phyloP scores from a whole-genome alignment of 2,113 vertebrate genomes.

The Pelmatolapia mariae region DNA sequence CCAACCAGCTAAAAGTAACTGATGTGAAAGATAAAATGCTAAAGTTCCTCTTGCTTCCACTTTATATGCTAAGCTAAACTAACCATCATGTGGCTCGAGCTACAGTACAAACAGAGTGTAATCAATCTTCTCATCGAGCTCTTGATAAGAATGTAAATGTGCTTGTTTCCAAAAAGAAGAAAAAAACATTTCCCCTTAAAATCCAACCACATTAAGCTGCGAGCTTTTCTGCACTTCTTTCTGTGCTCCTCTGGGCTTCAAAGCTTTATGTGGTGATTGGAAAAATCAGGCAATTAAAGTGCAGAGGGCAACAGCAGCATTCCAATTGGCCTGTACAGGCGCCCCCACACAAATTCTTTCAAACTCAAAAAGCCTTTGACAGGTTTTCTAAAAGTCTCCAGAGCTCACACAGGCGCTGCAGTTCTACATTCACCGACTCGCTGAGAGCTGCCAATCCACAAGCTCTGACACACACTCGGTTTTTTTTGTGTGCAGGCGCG shows the following conservation, averaged over 20 bases:
- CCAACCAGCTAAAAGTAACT: not conserved
- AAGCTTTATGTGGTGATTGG: not conserved
- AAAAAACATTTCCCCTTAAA: not conserved
- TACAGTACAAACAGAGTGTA: not conserved
- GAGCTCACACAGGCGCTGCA: not conserved
- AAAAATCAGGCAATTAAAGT: constrained; percentile 10
- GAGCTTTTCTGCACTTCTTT: not conserved
- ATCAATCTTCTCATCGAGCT: not conserved
- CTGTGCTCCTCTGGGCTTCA: not conserved
- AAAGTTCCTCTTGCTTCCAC: not conserved
- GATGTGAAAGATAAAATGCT: not conserved
- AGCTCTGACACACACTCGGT: not conserved
- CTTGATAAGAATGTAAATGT: not conserved
- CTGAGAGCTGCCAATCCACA: not conserved
- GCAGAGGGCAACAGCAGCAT: not conserved
- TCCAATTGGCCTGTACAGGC: not conserved
- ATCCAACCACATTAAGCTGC: not conserved
- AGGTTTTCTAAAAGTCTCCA: not conserved
- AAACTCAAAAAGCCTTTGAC: not conserved
- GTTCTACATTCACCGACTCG: not conserved
- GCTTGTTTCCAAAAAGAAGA: not conserved
- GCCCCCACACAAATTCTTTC: not conserved
- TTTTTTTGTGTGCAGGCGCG: constrained; percentile 16
- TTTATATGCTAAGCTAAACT: not conserved
- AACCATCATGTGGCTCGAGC: not conserved